A percentile compares a stretch with the other conserved stretches of the same genome.
Evolutionary conservation across 1,140 invertebrate genomes (phyloP).

Genomic region (Lordiphosa collinella): DNA sequence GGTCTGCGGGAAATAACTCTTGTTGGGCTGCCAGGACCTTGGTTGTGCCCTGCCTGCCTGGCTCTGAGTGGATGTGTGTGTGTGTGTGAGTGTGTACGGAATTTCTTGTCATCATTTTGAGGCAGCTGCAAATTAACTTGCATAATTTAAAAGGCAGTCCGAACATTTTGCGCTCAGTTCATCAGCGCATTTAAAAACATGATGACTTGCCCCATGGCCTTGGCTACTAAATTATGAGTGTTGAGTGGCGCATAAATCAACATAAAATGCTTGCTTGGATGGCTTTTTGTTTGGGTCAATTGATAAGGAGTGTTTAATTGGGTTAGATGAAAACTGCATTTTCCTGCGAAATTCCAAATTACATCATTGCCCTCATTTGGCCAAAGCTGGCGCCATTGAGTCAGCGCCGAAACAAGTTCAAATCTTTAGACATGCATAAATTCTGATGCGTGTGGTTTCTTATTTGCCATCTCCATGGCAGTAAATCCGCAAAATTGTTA

Average conservation of each 20-base stretch:
- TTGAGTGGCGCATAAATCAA: constrained; percentile 43
- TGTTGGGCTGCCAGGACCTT: constrained; percentile 38
- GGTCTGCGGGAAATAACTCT: constrained; percentile 73
- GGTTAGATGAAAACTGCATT: neutral
- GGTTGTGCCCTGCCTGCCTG: constrained; percentile 10
- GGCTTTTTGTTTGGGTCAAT: constrained; percentile 9
- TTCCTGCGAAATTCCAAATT: neutral
- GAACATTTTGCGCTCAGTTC: constrained; percentile 55
- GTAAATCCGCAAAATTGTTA: constrained; percentile 62
- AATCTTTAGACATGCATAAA: constrained; percentile 60
- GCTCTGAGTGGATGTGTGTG: constrained; percentile 23
- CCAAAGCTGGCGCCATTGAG: constrained; percentile 39
- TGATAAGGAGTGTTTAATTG: constrained; percentile 20
- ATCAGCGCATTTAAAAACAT: constrained; percentile 56
- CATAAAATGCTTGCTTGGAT: constrained; percentile 19
- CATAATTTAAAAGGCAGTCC: constrained; percentile 64
- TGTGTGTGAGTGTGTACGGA: constrained; percentile 36
- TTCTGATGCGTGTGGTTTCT: constrained; percentile 41
- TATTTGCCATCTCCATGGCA: constrained; percentile 32
- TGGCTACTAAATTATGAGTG: constrained; percentile 50
- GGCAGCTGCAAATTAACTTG: constrained; percentile 69
- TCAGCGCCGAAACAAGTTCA: constrained; percentile 31
- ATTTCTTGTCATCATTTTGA: constrained; percentile 74
- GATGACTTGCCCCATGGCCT: constrained; percentile 37
- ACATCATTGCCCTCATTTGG: neutral